These are phyloP conservation scores for Acanthisitta chloris DNA, from an alignment of 2,113 vertebrate species.

Conservation along the genomic window DNA sequence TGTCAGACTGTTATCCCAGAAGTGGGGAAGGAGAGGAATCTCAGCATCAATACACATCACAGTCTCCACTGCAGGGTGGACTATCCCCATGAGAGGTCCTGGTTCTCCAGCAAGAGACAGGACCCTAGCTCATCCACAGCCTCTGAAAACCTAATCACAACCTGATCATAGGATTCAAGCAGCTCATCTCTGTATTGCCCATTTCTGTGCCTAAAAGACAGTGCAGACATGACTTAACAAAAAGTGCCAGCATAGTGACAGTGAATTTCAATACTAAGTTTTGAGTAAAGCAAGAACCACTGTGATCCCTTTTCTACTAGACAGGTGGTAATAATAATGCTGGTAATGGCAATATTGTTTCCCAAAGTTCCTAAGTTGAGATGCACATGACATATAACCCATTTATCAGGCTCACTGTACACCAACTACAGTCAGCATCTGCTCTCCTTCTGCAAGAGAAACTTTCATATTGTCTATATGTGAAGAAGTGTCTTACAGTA, in stretches of 20 bases:
- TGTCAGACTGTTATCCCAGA: neutral
- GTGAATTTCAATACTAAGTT: neutral
- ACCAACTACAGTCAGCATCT: neutral
- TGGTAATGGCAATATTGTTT: neutral
- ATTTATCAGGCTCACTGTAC: neutral
- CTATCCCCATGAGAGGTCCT: neutral
- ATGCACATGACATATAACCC: neutral
- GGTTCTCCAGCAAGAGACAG: neutral
- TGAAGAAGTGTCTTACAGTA: neutral
- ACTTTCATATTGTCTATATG: neutral
- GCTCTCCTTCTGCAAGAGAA: neutral
- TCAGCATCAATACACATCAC: neutral
- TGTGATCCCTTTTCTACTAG: neutral
- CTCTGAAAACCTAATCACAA: neutral
- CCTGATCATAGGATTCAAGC: neutral
- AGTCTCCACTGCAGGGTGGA: neutral
- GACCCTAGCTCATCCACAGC: neutral
- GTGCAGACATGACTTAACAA: neutral
- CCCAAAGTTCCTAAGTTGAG: neutral
- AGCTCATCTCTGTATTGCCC: neutral
- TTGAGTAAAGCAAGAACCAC: neutral
- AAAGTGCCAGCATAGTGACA: neutral
- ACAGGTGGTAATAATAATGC: neutral
- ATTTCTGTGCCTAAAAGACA: neutral
- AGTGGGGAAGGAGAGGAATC: neutral